Conservation (phyloP, 2,888 invertebrate species). For the Gymnosoma rotundatum region DNA sequence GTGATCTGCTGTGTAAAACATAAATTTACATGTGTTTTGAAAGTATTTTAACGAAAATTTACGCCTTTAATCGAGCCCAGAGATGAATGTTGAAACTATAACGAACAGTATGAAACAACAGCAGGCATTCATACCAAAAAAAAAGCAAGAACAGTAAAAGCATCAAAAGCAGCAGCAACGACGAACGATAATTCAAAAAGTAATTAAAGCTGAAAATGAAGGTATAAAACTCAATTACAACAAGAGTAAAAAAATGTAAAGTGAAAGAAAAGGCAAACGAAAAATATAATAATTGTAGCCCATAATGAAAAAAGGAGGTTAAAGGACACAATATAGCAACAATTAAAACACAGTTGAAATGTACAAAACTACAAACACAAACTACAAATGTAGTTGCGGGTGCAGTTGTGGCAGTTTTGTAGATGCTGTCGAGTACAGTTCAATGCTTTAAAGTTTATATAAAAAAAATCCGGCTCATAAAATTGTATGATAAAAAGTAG, state of each 20-base stretch:
- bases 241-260: not conserved
- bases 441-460: conserved; percentile 57
- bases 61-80: conserved; percentile 53
- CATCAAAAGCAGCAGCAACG: not conserved
- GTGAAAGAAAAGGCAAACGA: not conserved
- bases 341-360: conserved; percentile 4
- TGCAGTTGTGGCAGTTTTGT: not conserved
- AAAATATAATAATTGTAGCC: conserved; percentile 45
- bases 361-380: conserved; percentile 1
- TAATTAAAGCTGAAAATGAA: conserved; percentile 53
- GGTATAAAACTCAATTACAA: conserved; percentile 49
- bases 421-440: conserved; percentile 13
- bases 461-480: conserved; percentile 12
- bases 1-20: conserved; percentile 52
- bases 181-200: conserved; percentile 61
- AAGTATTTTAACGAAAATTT: conserved; percentile 55
- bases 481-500: conserved; percentile 15
- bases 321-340: conserved; percentile 6
- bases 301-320: conserved; percentile 10
- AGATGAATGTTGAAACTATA: conserved; percentile 20
- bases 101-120: too few relatives aligned
- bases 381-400: not conserved
- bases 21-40: conserved; percentile 57
- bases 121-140: too few relatives aligned
- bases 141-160: not conserved